Percentiles rank a stretch among this genome's conserved stretches.
Evolutionary conservation across 2,113 vertebrate genomes (phyloP).

Genomic region (Ranitomeya imitator): DNA sequence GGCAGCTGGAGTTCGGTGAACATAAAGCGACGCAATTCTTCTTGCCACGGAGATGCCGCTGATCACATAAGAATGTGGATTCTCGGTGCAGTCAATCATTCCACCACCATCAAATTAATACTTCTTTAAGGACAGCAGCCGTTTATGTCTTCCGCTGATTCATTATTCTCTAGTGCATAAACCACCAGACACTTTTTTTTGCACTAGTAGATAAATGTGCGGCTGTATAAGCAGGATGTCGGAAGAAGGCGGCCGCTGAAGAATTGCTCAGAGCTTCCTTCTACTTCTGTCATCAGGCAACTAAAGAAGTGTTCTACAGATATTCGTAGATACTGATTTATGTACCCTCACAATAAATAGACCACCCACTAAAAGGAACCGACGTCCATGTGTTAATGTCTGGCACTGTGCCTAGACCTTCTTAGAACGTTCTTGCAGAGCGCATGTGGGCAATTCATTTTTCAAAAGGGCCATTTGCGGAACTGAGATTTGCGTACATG

Average conservation of each 20-base stretch:
- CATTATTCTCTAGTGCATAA: constrained; percentile 9
- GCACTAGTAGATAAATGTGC: constrained; percentile 15
- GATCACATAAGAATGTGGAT: not conserved
- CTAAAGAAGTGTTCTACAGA: not conserved
- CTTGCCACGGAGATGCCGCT: too few species aligned
- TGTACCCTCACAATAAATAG: too few species aligned
- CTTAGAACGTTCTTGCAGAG: too few species aligned
- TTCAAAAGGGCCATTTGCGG: too few species aligned
- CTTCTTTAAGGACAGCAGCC: constrained; percentile 15
- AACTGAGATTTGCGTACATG: too few species aligned
- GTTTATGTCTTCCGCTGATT: constrained; percentile 18
- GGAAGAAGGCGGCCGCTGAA: not conserved
- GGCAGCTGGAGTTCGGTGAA: not conserved
- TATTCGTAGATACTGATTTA: not conserved
- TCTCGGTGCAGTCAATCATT: not conserved
- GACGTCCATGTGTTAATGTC: too few species aligned
- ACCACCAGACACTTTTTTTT: not conserved
- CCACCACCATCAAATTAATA: not conserved
- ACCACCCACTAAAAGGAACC: too few species aligned
- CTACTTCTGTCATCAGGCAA: too few species aligned
- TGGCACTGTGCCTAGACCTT: too few species aligned
- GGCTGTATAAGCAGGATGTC: not conserved
- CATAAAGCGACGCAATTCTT: not conserved
- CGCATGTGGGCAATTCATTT: too few species aligned
- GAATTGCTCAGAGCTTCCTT: not conserved